phyloP scores from a whole-genome alignment of 35 echinoderm and acorn worm genomes.

The Stichopus chloronotus region DNA sequence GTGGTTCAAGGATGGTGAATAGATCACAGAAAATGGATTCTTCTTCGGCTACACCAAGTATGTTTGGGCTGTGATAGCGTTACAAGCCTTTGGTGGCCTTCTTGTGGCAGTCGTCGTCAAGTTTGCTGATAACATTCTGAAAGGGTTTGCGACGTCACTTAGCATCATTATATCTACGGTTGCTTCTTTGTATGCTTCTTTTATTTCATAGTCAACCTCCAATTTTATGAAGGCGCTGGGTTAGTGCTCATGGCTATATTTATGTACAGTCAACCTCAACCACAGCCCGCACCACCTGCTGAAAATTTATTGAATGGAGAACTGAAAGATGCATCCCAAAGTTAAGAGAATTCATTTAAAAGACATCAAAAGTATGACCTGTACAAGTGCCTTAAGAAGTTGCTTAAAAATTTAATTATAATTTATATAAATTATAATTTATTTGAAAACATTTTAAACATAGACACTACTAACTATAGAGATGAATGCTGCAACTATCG shows the following conservation, averaged over 20 bases:
- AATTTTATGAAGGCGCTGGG: constrained; percentile 76
- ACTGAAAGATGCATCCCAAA: background rate
- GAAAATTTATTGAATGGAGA: background rate
- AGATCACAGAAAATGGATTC: constrained; percentile 77
- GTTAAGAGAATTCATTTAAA: background rate
- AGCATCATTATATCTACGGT: constrained; percentile 94
- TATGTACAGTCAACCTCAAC: constrained; percentile 77
- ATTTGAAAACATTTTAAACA: too few species aligned
- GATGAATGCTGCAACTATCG: too few species aligned
- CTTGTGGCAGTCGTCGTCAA: constrained; percentile 88
- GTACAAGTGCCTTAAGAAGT: too few species aligned
- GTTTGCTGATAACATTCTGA: constrained; percentile 94
- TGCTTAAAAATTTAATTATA: too few species aligned
- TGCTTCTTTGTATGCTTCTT: constrained; percentile 81
- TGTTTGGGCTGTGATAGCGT: constrained; percentile 68
- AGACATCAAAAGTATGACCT: too few species aligned
- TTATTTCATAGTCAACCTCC: constrained; percentile 74
- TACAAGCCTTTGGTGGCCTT: constrained; percentile 73
- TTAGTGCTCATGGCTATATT: constrained; percentile 81
- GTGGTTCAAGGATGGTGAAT: constrained; percentile 73
- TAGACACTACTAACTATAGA: too few species aligned
- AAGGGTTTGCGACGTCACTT: constrained; percentile 90
- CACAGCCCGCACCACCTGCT: background rate
- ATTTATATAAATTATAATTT: too few species aligned
- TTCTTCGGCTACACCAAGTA: constrained; percentile 87